Base-by-base conservation (phyloP, 2,888 invertebrate genomes). In the Epistrophe eligans region DNA sequence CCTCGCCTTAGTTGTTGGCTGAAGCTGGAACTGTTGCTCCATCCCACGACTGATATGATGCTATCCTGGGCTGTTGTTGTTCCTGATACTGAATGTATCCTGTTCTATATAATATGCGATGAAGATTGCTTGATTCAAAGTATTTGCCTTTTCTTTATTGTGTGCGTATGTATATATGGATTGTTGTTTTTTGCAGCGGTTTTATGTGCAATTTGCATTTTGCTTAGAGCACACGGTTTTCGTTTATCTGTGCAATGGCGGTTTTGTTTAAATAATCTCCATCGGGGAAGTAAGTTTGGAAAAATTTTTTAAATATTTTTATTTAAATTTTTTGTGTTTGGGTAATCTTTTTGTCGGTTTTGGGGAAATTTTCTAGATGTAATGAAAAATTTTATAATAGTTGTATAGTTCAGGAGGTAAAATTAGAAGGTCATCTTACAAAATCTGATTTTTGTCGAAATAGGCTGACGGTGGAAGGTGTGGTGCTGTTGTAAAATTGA, bases 161-260 rank as follows among this genome's bases (percentile, higher is more conserved):
- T 77, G 58, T 72, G 45, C 50, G 50, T 48, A 79, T 32, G 5
- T 5, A 7, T 32, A 24, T 35, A 35, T 70, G 77, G 58, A 74
- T 60, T 60, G 79, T 40, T 79, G 48, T 73, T 58, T 48, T 72
- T 45, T 58, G n/a, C 5, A 32, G 64, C 35, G 55, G 55, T 62
- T 52, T 80, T 67, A 77, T 73, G 58, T 77, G 77, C 66, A 77
- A 80, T 84, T 80, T 81, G 80, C 80, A 84, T 76, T 84, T 52
- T 17, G 17, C 70, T 43, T 64, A 62, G 62, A 15, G 48, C 6
- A 11, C 24, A 19, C n/a, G 5, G 52, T 67, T 10, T 24, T 52
- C 10, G 38, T 43, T 55, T 5, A 9, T 50, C n/a, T n/a, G n/a
- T n/a, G n/a, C n/a, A n/a, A n/a, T n/a, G n/a, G n/a, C n/a, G n/a